Percentiles rank a stretch among this genome's conserved stretches.
Evolutionary conservation across 2,888 invertebrate species (phyloP).

Genomic region (Himalopsyche anomala): DNA sequence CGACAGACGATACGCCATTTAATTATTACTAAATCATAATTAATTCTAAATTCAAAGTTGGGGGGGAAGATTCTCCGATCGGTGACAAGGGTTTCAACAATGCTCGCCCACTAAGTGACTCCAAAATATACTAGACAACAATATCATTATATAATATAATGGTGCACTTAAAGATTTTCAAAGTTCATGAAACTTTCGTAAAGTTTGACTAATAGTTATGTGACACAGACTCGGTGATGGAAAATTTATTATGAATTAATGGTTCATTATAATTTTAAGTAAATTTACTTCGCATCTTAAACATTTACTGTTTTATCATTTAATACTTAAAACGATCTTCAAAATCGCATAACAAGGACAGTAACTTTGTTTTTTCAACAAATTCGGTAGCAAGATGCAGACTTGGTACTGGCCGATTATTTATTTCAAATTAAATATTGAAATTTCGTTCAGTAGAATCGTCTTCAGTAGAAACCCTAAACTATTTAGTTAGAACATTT

Average conservation of each 20-base stretch:
- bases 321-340: background rate
- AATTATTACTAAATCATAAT: background rate
- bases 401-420: no score
- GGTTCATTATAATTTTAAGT: conserved; percentile 1
- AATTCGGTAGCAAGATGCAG: no score
- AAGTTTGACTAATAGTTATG: background rate
- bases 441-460: no score
- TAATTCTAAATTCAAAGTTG: conserved; percentile 1
- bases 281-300: background rate
- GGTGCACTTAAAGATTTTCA: background rate
- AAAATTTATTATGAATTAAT: background rate
- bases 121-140: background rate
- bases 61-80: background rate
- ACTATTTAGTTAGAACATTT: no score
- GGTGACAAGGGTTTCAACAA: conserved; percentile 13
- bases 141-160: background rate
- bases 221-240: background rate
- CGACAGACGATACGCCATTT: background rate
- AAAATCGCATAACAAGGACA: background rate
- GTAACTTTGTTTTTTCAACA: background rate
- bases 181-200: conserved; percentile 1
- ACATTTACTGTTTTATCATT: background rate
- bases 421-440: no score
- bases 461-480: no score
- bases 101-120: background rate